phyloP scores from a whole-genome alignment of 2,888 invertebrate species.

The Ichneumon xanthorius region DNA sequence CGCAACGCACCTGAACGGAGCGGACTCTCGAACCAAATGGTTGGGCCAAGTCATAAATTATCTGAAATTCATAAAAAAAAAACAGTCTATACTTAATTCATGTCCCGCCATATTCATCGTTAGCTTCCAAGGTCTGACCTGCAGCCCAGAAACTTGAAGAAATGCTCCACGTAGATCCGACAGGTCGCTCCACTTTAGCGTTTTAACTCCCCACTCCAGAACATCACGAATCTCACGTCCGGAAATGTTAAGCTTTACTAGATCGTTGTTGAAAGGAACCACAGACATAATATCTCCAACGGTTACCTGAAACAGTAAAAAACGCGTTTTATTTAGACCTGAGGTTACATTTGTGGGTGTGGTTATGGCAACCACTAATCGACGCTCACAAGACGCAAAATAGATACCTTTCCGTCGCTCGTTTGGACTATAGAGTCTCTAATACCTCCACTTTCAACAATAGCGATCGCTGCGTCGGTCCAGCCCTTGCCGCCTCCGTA shows the following conservation, averaged over 20 bases:
- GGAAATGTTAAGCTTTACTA: constrained; percentile 88
- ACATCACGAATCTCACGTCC: constrained; percentile 88
- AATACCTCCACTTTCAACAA: constrained; percentile 92
- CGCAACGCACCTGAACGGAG: constrained; percentile 89
- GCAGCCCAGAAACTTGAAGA: constrained; percentile 93
- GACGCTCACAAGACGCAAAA: not conserved
- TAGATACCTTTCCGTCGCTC: constrained; percentile 84
- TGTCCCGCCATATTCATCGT: not conserved
- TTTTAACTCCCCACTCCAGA: constrained; percentile 89
- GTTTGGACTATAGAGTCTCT: constrained; percentile 88
- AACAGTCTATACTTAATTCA: not conserved
- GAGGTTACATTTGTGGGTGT: not conserved
- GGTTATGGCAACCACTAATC: not conserved
- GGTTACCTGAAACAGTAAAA: constrained; percentile 86
- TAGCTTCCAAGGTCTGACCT: constrained; percentile 72
- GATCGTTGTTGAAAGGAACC: constrained; percentile 91
- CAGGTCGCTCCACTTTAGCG: constrained; percentile 81
- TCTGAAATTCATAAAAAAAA: constrained; percentile 78
- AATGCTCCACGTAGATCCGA: constrained; percentile 90
- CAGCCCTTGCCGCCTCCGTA: constrained; percentile 87
- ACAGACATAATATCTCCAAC: constrained; percentile 90
- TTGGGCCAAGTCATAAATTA: constrained; percentile 89
- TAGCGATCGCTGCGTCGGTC: constrained; percentile 92
- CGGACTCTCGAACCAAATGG: constrained; percentile 88
- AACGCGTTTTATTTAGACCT: not conserved